Evolutionary conservation across 1,140 invertebrate species (phyloP), one percentile per base, ranked within the genome.

Genomic region (Lepidurus apus): DNA sequence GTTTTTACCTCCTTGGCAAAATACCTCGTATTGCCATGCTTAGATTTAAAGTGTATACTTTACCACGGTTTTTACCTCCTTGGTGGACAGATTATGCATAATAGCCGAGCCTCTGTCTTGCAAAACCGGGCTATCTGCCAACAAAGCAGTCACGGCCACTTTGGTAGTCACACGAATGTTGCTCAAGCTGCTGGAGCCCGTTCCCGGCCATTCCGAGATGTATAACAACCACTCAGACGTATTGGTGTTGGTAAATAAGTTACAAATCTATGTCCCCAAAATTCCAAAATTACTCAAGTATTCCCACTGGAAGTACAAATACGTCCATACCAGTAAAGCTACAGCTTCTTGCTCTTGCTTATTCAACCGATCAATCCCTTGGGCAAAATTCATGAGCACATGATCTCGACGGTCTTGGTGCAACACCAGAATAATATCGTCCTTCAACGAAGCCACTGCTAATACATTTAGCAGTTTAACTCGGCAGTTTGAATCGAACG

Each of bases 41-140:
- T 76, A 78, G 34, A 45, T 42, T 76, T 80, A 80, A 81, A 81
- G 83, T 88, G 92, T 93, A 92, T 93, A 89, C 53, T n/a, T 65
- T 91, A 95, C 94, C 92, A 95, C 94, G 86, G 93, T 94, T 91
- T 96, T 96, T 78, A 86, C 95, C 91, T 97, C 95, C 91, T 96
- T 97, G 88, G 93, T 92, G 81, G 93, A 93, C 78, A 97, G 88
- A 85, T 97, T 97, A 86, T 95, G 92, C 79, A 97, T 91, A 76
- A 97, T 91, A 79, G 94, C 93, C 6, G 92, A 89, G 74, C 95
- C 95, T 80, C 90, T 87, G 74, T 93, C 91, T 84, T 94, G 92
- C 79, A 96, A 86, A 24, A 83, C 81, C 75, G 88, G 88, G 24
- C 89, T 89, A 78, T 93, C 92, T 10, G 92, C 91, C 0, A 97